Evolutionary conservation across 2,797 vertebrate species (phyloP).

Genomic region (Karalla daura): DNA sequence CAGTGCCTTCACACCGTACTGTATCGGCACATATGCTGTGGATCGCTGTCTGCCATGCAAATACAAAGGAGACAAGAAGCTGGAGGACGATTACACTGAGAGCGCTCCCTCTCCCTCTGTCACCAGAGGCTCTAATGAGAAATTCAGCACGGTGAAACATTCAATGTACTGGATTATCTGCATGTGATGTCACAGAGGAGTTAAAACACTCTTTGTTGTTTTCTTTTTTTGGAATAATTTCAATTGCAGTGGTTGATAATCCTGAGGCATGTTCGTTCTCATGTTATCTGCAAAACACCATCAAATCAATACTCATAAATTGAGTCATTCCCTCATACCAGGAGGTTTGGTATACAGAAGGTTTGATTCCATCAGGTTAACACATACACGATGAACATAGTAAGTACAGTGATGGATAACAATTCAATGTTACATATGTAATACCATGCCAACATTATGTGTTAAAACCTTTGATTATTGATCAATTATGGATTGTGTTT

Average conservation of each 20-base stretch:
- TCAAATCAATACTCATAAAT: background rate
- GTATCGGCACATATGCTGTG: slow-evolving; percentile 42
- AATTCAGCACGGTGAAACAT: slow-evolving; percentile 41
- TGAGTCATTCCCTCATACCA: slow-evolving; percentile 9
- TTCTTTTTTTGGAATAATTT: slow-evolving; percentile 4
- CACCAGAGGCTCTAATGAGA: background rate
- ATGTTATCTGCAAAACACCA: background rate
- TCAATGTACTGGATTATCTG: slow-evolving; percentile 29
- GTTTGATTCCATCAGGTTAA: slow-evolving; percentile 29
- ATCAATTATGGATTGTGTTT: slow-evolving; percentile 53
- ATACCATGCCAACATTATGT: slow-evolving; percentile 22
- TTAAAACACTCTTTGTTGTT: background rate
- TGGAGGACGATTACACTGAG: slow-evolving; percentile 36
- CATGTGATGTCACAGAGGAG: background rate
- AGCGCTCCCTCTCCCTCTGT: slow-evolving; percentile 8
- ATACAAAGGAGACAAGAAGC: slow-evolving; percentile 59
- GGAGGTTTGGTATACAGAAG: slow-evolving; percentile 2
- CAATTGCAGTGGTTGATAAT: slow-evolving; percentile 12
- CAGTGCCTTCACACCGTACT: slow-evolving; percentile 35
- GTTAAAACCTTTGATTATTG: slow-evolving; percentile 24
- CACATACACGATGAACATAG: slow-evolving; percentile 29
- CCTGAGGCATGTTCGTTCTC: background rate
- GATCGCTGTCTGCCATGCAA: slow-evolving; percentile 67
- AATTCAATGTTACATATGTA: slow-evolving; percentile 24
- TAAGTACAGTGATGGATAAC: slow-evolving; percentile 47